Conservation (phyloP, 2,113 vertebrate species). For the Megalops atlanticus region DNA sequence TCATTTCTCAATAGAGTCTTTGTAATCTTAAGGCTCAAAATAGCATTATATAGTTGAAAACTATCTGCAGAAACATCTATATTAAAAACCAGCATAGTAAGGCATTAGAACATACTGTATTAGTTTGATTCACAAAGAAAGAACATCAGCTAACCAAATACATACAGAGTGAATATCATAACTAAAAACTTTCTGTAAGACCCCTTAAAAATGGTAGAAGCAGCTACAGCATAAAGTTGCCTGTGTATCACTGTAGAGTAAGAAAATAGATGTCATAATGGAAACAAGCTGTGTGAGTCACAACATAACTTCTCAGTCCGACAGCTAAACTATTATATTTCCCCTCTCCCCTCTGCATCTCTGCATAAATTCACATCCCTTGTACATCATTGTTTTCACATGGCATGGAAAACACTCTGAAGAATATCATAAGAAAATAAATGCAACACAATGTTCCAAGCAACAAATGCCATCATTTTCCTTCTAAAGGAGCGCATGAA, state of each 20-base stretch:
- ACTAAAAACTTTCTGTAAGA: slow-evolving; percentile 25
- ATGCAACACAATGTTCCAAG: too few relatives aligned
- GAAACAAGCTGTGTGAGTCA: slow-evolving; percentile 48
- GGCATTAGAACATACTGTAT: not conserved
- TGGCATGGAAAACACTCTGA: slow-evolving; percentile 9
- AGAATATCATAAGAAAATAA: not conserved
- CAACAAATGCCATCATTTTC: not conserved
- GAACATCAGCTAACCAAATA: not conserved
- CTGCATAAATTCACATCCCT: slow-evolving; percentile 25
- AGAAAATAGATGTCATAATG: slow-evolving; percentile 58
- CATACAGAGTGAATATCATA: not conserved
- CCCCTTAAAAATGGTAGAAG: not conserved
- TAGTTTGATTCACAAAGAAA: not conserved
- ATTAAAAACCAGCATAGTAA: not conserved
- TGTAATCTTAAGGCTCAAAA: not conserved
- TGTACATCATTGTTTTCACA: slow-evolving; percentile 38
- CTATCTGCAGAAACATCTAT: not conserved
- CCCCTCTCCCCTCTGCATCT: slow-evolving; percentile 29
- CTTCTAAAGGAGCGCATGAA: too few relatives aligned
- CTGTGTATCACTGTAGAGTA: slow-evolving; percentile 59
- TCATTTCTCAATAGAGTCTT: not conserved
- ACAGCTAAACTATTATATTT: slow-evolving; percentile 25
- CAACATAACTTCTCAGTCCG: slow-evolving; percentile 57
- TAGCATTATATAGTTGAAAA: not conserved
- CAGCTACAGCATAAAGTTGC: slow-evolving; percentile 48